These are phyloP conservation scores for Drosophila mercatorum DNA, from an alignment of 2,888 invertebrate genomes.

Conservation along the genomic window DNA sequence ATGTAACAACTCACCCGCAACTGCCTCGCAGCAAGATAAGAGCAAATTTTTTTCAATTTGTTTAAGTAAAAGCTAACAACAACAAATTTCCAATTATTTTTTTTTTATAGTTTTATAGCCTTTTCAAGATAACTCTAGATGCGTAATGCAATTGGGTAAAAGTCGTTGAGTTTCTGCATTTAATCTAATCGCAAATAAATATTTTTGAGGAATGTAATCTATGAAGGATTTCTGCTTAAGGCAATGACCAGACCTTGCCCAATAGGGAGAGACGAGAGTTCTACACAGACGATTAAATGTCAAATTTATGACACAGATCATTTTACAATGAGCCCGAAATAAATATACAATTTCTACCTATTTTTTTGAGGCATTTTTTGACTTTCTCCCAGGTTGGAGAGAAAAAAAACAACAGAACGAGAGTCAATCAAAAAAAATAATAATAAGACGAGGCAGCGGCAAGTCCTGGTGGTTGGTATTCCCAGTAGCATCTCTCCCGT, in stretches of 20 bases:
- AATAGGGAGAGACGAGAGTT: conserved; percentile 22
- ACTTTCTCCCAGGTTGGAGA: conserved; percentile 40
- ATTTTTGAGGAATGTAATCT: conserved; percentile 33
- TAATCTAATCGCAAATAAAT: conserved; percentile 37
- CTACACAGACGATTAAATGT: conserved; percentile 67
- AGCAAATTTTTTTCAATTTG: conserved; percentile 10
- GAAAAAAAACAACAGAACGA: conserved; percentile 48
- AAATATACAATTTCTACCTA: conserved; percentile 43
- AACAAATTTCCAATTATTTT: conserved; percentile 5
- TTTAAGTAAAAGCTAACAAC: conserved; percentile 6
- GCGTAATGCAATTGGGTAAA: conserved; percentile 2
- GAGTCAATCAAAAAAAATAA: conserved; percentile 70
- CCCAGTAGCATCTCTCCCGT: conserved; percentile 43
- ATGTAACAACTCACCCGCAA: conserved; percentile 20
- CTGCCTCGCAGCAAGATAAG: conserved; percentile 9
- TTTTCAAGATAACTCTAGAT: not conserved
- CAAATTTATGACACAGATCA: conserved; percentile 75
- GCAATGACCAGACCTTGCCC: conserved; percentile 54
- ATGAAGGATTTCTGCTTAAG: conserved; percentile 19
- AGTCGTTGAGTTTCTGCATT: conserved; percentile 27
- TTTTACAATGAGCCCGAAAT: conserved; percentile 59
- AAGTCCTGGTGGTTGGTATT: conserved; percentile 53
- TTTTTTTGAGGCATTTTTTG: conserved; percentile 33
- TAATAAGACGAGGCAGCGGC: conserved; percentile 31
- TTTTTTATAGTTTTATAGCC: conserved; percentile 2